Conservation (phyloP, 2,113 vertebrate species). For the Phrynocephalus versicolor region DNA sequence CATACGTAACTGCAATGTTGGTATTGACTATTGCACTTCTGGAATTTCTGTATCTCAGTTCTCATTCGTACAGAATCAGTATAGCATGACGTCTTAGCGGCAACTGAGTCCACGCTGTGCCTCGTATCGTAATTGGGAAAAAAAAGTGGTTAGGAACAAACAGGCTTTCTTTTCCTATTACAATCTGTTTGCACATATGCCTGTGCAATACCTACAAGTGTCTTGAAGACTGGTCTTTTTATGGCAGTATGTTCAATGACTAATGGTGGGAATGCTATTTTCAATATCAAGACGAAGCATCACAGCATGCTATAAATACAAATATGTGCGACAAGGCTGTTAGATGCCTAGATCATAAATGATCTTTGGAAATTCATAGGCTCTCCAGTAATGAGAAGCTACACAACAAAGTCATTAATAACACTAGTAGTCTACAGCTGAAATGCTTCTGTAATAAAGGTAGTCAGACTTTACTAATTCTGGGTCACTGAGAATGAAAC, state of each 20-base stretch:
- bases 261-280: background rate
- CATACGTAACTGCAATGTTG: background rate
- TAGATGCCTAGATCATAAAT: background rate
- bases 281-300: background rate
- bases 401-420: background rate
- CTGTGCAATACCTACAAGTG: background rate
- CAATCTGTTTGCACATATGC: background rate
- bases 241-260: background rate
- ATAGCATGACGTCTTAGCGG: background rate
- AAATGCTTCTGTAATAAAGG: too few species aligned
- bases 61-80: background rate
- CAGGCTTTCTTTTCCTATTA: background rate
- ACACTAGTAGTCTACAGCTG: too few species aligned
- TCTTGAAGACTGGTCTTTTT: constrained; percentile 5
- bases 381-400: background rate
- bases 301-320: background rate
- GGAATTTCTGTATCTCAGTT: background rate
- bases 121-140: background rate
- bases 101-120: background rate
- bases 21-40: background rate
- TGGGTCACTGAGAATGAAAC: too few species aligned
- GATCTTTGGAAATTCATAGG: background rate
- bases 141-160: background rate
- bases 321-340: background rate
- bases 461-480: too few species aligned